A percentile compares a stretch with the other conserved stretches of the same genome.
Evolutionary conservation across 2,888 invertebrate species (phyloP).

Genomic region (Tetranychus piercei): DNA sequence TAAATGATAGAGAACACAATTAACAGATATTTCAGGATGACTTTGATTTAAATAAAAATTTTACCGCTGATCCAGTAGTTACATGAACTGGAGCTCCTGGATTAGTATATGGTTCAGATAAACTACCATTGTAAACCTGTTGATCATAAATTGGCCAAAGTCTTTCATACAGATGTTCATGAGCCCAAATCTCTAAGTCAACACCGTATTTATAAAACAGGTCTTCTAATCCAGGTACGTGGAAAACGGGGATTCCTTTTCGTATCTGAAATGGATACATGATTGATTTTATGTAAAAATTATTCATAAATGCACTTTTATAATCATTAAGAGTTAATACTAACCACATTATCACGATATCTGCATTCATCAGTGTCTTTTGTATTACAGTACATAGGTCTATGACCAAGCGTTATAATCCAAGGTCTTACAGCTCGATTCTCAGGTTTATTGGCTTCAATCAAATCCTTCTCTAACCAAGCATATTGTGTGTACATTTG

Average conservation of each 20-base stretch:
- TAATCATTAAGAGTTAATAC: conserved; percentile 21
- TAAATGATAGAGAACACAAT: neutral
- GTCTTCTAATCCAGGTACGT: conserved; percentile 46
- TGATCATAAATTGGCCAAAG: conserved; percentile 77
- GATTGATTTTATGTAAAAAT: too few species aligned
- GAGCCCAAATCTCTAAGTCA: conserved; percentile 85
- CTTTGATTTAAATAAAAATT: conserved; percentile 6
- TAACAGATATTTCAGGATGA: neutral
- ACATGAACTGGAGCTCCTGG: conserved; percentile 76
- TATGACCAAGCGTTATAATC: conserved; percentile 33
- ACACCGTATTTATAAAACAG: conserved; percentile 72
- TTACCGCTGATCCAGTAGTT: conserved; percentile 44
- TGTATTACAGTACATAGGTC: conserved; percentile 38
- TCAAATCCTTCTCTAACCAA: conserved; percentile 32
- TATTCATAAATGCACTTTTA: conserved; percentile 27
- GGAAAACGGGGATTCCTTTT: conserved; percentile 24
- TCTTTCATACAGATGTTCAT: conserved; percentile 92
- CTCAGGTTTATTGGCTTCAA: conserved; percentile 28
- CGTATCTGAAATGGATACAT: conserved; percentile 17
- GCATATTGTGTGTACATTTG: conserved; percentile 39
- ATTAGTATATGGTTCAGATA: conserved; percentile 39
- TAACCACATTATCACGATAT: conserved; percentile 37
- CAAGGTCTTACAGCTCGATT: conserved; percentile 30
- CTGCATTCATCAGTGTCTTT: conserved; percentile 46
- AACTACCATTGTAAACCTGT: conserved; percentile 36